Evolutionary conservation across 2,888 invertebrate species (phyloP), one percentile per base, ranked within the genome.

Genomic region (Amphipyra berbera): DNA sequence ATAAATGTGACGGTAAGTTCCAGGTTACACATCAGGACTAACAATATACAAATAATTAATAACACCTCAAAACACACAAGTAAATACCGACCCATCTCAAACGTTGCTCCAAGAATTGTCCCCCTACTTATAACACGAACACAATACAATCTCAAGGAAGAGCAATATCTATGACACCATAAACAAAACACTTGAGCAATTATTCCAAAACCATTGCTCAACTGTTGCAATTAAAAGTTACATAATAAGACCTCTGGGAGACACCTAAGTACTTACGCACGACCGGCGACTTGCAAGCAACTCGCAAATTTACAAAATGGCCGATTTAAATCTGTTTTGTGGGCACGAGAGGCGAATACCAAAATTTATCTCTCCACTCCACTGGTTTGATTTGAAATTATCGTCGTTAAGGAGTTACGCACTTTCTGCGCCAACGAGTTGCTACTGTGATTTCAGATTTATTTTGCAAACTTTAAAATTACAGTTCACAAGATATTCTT

Each of bases 341-440:
- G 85, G 82, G 75, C 73, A 73, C 81, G 78, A 74, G 76, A 78
- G 65, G 68, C 64, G 82, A 83, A 82, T 78, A 77, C 82, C 76
- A 65, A 82, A 84, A 85, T 88, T 89, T 90, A 90, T 90, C 90
- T 89, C 85, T 75, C 83, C 89, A 88, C 89, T 87, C 82, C 86
- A 86, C 73, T 85, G 89, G 77, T 76, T 82, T 88, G 89, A 89
- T 89, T 88, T 82, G 83, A 87, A 90, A 90, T 90, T 89, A 90
- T 90, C 88, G 89, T 88, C 86, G 86, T 88, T 90, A 90, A 85
- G 87, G 87, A 88, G 87, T 87, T 88, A 88, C 89, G 89, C 88
- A 84, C 84, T 89, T 88, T 88, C 89, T 83, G 81, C 89, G 83
- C 84, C 86, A 88, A 80, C 86, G 88, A 81, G 58, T 85, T 83